A percentile compares a stretch with the other conserved stretches of the same genome.
Evolutionary conservation across 2,888 invertebrate species (phyloP).

Genomic region (Philopedon plagiatum): DNA sequence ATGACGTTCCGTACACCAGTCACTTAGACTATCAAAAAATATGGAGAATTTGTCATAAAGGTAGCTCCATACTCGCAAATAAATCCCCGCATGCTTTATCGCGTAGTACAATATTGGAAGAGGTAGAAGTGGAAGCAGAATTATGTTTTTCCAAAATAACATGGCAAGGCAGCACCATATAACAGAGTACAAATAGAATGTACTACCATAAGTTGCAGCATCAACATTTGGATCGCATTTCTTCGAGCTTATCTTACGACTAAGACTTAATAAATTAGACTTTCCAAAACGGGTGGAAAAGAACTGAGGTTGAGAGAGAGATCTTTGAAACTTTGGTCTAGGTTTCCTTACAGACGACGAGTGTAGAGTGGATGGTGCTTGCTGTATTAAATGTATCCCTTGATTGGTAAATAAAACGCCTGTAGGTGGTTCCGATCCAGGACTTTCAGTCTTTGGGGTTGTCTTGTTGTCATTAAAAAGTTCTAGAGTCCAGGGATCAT

Average conservation of each 20-base stretch:
- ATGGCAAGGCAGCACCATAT: conserved; percentile 88
- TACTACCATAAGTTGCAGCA: conserved; percentile 72
- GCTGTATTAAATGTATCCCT: conserved; percentile 62
- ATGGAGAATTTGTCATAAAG: conserved; percentile 63
- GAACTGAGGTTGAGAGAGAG: conserved; percentile 64
- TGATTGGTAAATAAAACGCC: conserved; percentile 62
- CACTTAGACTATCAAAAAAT: conserved; percentile 62
- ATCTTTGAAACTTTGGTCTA: conserved; percentile 61
- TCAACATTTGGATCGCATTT: conserved; percentile 42
- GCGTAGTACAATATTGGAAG: conserved; percentile 83
- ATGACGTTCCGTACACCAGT: conserved; percentile 78
- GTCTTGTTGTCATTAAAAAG: conserved; percentile 60
- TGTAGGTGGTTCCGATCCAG: conserved; percentile 52
- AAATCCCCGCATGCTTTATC: conserved; percentile 71
- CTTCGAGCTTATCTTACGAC: conserved; percentile 52
- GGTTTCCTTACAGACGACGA: conserved; percentile 38
- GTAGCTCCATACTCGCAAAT: conserved; percentile 72
- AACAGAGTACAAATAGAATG: conserved; percentile 81
- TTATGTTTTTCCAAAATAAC: conserved; percentile 88
- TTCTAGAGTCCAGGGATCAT: conserved; percentile 65
- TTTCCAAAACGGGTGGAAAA: conserved; percentile 45
- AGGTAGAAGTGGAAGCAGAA: conserved; percentile 83
- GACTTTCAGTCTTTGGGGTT: conserved; percentile 49
- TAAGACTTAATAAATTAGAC: conserved; percentile 53
- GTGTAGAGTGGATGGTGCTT: conserved; percentile 46